Evolutionary conservation across 2,113 vertebrate species (phyloP), one percentile per base, ranked within the genome.

Genomic region (Mastomys coucha): DNA sequence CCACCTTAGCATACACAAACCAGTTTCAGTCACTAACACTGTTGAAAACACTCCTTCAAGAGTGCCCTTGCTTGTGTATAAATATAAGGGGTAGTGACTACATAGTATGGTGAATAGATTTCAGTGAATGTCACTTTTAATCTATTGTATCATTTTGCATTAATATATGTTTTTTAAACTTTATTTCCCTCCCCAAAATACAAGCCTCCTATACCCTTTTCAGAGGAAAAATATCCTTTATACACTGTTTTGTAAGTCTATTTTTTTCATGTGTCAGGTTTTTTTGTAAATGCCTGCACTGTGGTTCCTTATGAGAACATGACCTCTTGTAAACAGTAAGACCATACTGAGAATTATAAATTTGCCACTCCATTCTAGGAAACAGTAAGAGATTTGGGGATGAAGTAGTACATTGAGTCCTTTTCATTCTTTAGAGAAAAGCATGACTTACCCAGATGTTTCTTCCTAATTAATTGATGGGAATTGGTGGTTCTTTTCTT

Each of bases 21-120:
- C 39, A 19, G 10, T 17, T 51, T 60, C 6, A 11, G 69, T 56
- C 3, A 56, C 16, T 9, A 51, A 17, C 10, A 72, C 65, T 24
- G 14, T 45, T 5, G 31, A 39, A 39, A 63, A 51, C 42, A 85
- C 31, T n/a, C 13, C 49, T 28, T 89, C 7, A 81, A 51, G 85
- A 60, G 45, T 95, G 22, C 7, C n/a, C 36, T 17, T 87, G 36
- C 77, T 81, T n/a, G 16, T 89, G 33, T 51, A 31, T 91, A 91
- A 94, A 88, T 51, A 58, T 49, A n/a, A 95, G 88, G n/a, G 53
- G n/a, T 36, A 80, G 5, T 94, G 49, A 58, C 73, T 97, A 80
- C 49, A 4, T 76, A 69, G 63, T 42, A 0, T 56, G n/a, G 33
- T n/a, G n/a, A n/a, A n/a, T n/a, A n/a, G 49, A 72, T 88, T 95